phyloP scores from a whole-genome alignment of 2,888 invertebrate genomes.

The Himalopsyche anomala region DNA sequence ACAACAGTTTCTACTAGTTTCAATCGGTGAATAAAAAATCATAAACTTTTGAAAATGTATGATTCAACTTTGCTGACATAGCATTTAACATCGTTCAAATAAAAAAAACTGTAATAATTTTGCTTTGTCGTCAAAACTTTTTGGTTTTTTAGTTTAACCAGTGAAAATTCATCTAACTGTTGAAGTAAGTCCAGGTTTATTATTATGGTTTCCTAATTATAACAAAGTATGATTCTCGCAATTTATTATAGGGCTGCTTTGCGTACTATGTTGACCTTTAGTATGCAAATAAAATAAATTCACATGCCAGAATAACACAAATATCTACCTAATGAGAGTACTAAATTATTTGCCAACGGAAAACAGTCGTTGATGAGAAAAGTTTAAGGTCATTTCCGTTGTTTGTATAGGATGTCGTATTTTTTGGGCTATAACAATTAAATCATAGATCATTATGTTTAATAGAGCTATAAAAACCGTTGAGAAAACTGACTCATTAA shows the following conservation, averaged over 20 bases:
- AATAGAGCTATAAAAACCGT: too few species aligned
- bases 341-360: conserved; percentile 52
- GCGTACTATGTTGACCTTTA: not conserved
- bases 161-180: too few species aligned
- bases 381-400: conserved; percentile 46
- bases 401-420: not conserved
- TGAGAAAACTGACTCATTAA: too few species aligned
- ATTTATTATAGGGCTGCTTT: not conserved
- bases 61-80: too few species aligned
- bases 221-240: not conserved
- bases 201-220: not conserved
- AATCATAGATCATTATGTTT: not conserved
- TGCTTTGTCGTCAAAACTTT: too few species aligned
- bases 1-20: too few species aligned
- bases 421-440: not conserved
- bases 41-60: too few species aligned
- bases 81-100: too few species aligned
- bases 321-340: conserved; percentile 47
- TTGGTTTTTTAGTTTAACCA: too few species aligned
- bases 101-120: too few species aligned
- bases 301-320: conserved; percentile 24
- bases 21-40: too few species aligned
- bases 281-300: conserved; percentile 11
- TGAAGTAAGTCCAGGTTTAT: not conserved
- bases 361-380: conserved; percentile 56